These are phyloP conservation scores for Bufotes viridis DNA, from an alignment of 2,797 vertebrate genomes.

Conservation along the genomic window DNA sequence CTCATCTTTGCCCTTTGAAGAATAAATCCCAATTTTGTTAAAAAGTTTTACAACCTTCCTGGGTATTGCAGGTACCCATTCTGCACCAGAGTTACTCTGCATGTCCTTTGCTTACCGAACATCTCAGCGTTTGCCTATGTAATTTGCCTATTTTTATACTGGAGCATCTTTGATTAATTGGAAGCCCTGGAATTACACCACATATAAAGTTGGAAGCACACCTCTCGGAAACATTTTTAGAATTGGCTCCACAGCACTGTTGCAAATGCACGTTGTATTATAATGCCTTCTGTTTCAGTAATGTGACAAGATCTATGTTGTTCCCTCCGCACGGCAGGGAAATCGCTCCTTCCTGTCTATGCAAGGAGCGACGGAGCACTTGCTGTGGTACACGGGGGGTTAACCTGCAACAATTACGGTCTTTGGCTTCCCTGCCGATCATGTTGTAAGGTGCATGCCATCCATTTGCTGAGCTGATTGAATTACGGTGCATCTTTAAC, in stretches of 20 bases:
- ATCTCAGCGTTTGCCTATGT: slow-evolving; percentile 1
- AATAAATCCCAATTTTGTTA: background rate
- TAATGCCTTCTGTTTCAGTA: slow-evolving; percentile 14
- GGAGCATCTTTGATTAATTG: slow-evolving; percentile 6
- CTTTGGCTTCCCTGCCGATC: slow-evolving; percentile 64
- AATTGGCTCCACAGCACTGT: slow-evolving; percentile 20
- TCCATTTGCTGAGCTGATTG: slow-evolving; percentile 73
- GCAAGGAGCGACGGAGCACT: slow-evolving; percentile 12
- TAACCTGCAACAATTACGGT: slow-evolving; percentile 47
- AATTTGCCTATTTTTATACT: slow-evolving; percentile 6
- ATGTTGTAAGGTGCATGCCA: slow-evolving; percentile 62
- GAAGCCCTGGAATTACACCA: background rate
- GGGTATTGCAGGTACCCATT: background rate
- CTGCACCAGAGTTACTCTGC: background rate
- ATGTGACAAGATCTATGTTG: background rate
- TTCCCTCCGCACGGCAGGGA: background rate
- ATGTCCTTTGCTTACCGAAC: background rate
- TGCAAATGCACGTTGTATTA: background rate
- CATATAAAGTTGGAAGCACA: background rate
- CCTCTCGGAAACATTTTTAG: slow-evolving; percentile 16
- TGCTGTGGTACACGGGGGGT: slow-evolving; percentile 31
- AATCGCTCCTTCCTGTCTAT: slow-evolving; percentile 5
- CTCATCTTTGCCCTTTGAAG: too few relatives aligned
- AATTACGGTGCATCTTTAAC: slow-evolving; percentile 74
- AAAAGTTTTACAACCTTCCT: background rate